Conservation (phyloP, 2,888 invertebrate species). For the Caenorhabditis parvicauda region DNA sequence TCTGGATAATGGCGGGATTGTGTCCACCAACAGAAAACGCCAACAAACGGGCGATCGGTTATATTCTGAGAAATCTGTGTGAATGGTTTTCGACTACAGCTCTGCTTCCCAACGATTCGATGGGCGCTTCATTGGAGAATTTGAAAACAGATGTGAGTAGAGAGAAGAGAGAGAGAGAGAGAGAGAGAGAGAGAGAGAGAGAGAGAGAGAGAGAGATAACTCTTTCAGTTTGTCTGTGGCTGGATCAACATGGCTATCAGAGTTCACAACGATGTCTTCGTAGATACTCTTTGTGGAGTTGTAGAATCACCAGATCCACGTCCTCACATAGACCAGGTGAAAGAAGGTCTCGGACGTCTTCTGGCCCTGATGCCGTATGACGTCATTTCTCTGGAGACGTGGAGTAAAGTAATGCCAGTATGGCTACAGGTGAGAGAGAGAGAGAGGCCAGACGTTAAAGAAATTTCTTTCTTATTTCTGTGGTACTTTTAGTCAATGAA, state of each 20-base stretch:
- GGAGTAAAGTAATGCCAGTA: slow-evolving; percentile 97
- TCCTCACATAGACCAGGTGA: slow-evolving; percentile 75
- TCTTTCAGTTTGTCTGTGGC: slow-evolving; percentile 76
- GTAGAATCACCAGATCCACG: slow-evolving; percentile 79
- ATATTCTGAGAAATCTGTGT: slow-evolving; percentile 90
- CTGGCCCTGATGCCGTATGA: slow-evolving; percentile 96
- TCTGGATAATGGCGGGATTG: slow-evolving; percentile 92
- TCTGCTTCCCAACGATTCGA: slow-evolving; percentile 78
- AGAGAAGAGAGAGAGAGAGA: neutral
- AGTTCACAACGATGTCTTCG: slow-evolving; percentile 82
- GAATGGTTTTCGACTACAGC: slow-evolving; percentile 99
- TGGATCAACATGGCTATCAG: slow-evolving; percentile 84
- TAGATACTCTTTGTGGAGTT: slow-evolving; percentile 89
- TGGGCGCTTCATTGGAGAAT: slow-evolving; percentile 59
- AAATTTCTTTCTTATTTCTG: neutral
- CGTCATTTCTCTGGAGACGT: slow-evolving; percentile 77
- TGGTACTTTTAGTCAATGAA: neutral
- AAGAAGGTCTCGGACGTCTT: slow-evolving; percentile 73
- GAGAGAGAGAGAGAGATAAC: neutral
- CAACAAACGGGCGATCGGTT: slow-evolving; percentile 72
- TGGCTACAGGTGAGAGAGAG: slow-evolving; percentile 74
- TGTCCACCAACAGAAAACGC: slow-evolving; percentile 68
- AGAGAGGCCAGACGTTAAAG: neutral
- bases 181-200: neutral
- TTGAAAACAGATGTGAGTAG: slow-evolving; percentile 57